These are phyloP conservation scores for Pseudomyrmex dendroicus DNA, from an alignment of 1,140 invertebrate species.

Conservation along the genomic window DNA sequence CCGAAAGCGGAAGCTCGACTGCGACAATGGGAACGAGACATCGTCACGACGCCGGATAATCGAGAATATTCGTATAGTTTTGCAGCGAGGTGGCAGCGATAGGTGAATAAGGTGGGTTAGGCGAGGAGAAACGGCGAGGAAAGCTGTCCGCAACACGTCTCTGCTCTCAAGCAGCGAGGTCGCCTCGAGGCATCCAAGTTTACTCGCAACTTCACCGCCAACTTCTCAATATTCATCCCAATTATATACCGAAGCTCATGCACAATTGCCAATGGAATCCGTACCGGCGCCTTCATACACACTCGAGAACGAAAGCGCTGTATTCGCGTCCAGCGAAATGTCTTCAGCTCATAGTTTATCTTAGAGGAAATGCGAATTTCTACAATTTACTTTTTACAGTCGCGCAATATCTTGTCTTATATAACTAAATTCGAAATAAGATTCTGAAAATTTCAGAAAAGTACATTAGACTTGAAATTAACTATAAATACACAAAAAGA, in stretches of 20 bases:
- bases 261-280: constrained; percentile 73
- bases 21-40: constrained; percentile 51
- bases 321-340: constrained; percentile 36
- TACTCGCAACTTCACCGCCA: constrained; percentile 85
- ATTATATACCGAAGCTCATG: constrained; percentile 81
- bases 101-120: constrained; percentile 74
- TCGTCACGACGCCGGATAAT: constrained; percentile 50
- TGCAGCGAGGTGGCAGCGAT: constrained; percentile 70
- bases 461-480: no score
- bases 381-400: constrained; percentile 5
- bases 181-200: constrained; percentile 84
- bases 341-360: background rate
- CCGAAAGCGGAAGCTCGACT: constrained; percentile 40
- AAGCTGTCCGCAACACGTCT: constrained; percentile 85
- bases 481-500: no score
- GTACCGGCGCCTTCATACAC: constrained; percentile 34
- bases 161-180: constrained; percentile 83
- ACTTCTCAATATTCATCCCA: constrained; percentile 86
- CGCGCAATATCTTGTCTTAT: background rate
- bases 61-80: constrained; percentile 79
- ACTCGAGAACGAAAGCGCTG: constrained; percentile 23
- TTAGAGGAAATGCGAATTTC: constrained; percentile 11
- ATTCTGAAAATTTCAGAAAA: constrained; percentile 1
- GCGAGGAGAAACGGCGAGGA: constrained; percentile 73
- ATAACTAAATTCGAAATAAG: background rate